phyloP scores from a whole-genome alignment of 1,140 invertebrate species.

The Drosophila trapezifrons region DNA sequence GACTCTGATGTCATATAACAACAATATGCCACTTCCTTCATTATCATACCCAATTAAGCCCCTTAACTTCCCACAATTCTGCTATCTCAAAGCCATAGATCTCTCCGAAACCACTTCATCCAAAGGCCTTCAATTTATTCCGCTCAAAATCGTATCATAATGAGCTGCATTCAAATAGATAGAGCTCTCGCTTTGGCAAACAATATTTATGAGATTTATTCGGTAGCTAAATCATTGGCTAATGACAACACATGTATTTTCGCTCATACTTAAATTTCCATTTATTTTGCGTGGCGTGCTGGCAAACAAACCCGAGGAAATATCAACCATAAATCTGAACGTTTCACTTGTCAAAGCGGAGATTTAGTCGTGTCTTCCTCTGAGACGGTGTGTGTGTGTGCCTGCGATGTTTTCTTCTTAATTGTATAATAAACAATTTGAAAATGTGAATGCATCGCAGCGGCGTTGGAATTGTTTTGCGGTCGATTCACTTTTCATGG shows the following conservation, averaged over 20 bases:
- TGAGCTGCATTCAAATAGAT: constrained; percentile 24
- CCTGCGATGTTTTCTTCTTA: constrained; percentile 1
- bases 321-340: constrained; percentile 49
- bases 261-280: constrained; percentile 50
- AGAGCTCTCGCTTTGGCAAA: background rate
- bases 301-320: constrained; percentile 29
- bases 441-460: constrained; percentile 52
- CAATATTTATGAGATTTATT: constrained; percentile 44
- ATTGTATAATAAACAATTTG: constrained; percentile 65
- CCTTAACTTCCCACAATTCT: constrained; percentile 1
- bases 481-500: constrained; percentile 81
- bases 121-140: constrained; percentile 23
- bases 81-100: constrained; percentile 30
- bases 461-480: constrained; percentile 67
- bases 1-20: constrained; percentile 9
- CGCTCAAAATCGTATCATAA: constrained; percentile 13
- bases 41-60: constrained; percentile 20
- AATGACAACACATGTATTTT: constrained; percentile 65
- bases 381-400: background rate
- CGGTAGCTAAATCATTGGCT: constrained; percentile 71
- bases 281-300: constrained; percentile 21
- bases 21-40: background rate
- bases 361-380: constrained; percentile 7
- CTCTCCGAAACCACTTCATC: constrained; percentile 23
- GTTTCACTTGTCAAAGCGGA: constrained; percentile 34